These are phyloP conservation scores for Wasmannia auropunctata DNA, from an alignment of 1,140 invertebrate genomes.

Conservation along the genomic window DNA sequence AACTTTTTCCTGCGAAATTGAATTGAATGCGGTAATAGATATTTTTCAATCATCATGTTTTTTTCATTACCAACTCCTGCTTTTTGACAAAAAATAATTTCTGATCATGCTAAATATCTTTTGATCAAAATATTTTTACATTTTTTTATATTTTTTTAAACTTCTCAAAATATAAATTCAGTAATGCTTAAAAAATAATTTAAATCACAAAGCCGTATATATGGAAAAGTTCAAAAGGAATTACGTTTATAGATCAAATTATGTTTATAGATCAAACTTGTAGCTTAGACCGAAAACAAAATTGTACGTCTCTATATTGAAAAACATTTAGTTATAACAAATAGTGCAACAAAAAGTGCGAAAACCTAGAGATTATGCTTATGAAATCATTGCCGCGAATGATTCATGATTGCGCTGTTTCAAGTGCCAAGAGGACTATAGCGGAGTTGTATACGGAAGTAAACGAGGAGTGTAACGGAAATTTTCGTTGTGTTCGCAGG, in stretches of 20 bases:
- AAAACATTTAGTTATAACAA: background rate
- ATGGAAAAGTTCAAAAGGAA: background rate
- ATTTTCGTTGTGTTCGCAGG: conserved; percentile 88
- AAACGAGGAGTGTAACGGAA: conserved; percentile 3
- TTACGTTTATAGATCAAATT: background rate
- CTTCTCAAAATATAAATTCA: background rate
- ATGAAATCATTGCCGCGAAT: background rate
- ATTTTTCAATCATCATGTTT: background rate
- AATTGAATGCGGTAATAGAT: background rate
- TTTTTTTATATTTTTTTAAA: background rate
- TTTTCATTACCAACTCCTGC: background rate
- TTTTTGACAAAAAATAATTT: background rate
- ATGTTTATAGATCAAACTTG: background rate
- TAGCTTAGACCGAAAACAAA: background rate
- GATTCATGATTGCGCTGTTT: background rate
- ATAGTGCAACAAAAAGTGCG: background rate
- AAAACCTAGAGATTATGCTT: background rate
- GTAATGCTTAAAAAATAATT: background rate
- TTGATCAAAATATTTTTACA: background rate
- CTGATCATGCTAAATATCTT: background rate
- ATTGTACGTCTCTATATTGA: background rate
- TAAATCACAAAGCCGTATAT: background rate
- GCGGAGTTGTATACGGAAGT: background rate
- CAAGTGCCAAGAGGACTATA: background rate
- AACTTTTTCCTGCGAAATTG: background rate